These are phyloP conservation scores for Atrina japonica DNA, from an alignment of 2,888 invertebrate species.

Conservation along the genomic window DNA sequence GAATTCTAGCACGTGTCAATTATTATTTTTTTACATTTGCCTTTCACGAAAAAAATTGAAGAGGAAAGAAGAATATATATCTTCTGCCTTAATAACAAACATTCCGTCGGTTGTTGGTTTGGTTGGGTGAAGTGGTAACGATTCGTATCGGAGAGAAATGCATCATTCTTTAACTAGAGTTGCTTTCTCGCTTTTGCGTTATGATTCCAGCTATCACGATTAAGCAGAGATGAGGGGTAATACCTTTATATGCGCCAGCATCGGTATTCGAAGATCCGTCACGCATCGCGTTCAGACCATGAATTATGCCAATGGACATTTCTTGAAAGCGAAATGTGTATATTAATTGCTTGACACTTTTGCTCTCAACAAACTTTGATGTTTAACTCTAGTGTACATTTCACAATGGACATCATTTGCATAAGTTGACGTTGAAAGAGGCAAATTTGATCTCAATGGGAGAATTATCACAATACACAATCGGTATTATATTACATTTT, in stretches of 20 bases:
- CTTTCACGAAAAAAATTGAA: neutral
- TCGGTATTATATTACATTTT: conserved; percentile 22
- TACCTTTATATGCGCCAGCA: neutral
- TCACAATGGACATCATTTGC: neutral
- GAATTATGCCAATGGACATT: conserved; percentile 30
- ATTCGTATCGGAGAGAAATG: conserved; percentile 5
- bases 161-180: neutral
- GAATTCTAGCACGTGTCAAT: no score
- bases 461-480: conserved; percentile 27
- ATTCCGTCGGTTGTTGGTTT: neutral
- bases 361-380: conserved; percentile 20
- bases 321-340: conserved; percentile 30
- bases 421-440: neutral
- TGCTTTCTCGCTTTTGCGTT: neutral
- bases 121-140: conserved; percentile 8
- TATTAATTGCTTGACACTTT: conserved; percentile 40
- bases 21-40: neutral
- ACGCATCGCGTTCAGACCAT: conserved; percentile 44
- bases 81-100: neutral
- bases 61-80: neutral
- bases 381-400: conserved; percentile 19
- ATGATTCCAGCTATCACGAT: conserved; percentile 4
- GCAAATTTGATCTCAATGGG: neutral
- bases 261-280: conserved; percentile 36
- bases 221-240: no score